A percentile compares a stretch with the other conserved stretches of the same genome.
Conservation (phyloP, 2,888 invertebrate species). For the Hirtodrosophila alboralis region DNA sequence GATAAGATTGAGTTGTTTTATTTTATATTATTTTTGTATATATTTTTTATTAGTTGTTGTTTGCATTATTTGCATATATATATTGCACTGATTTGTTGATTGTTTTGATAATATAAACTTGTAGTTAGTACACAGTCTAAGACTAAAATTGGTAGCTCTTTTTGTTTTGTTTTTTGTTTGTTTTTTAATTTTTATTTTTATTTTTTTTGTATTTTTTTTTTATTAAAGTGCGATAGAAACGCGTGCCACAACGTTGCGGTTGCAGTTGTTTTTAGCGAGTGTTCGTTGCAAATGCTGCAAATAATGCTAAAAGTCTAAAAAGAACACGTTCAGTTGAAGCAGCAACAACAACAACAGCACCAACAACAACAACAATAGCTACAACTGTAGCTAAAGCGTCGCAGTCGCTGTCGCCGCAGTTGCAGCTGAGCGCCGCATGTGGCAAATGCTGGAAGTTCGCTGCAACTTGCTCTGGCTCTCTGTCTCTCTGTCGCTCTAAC, state of each 20-base stretch:
- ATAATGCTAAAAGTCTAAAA: conserved; percentile 83
- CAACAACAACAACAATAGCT: conserved; percentile 46
- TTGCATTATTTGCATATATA: conserved; percentile 7
- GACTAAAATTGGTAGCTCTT: conserved; percentile 26
- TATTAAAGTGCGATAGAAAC: conserved; percentile 74
- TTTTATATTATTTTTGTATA: too few species aligned
- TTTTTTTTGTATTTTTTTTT: conserved; percentile 26
- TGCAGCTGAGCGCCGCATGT: conserved; percentile 69
- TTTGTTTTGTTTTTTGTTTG: conserved; percentile 18
- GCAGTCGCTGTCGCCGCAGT: conserved; percentile 40
- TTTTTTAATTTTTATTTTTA: conserved; percentile 19
- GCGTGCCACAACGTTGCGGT: conserved; percentile 84
- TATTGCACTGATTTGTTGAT: conserved; percentile 44
- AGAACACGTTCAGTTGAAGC: conserved; percentile 77
- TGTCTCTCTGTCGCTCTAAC: conserved; percentile 18
- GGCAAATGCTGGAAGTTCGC: conserved; percentile 70
- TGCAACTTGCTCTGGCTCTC: conserved; percentile 46
- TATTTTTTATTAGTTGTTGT: conserved; percentile 1
- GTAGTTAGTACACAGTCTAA: conserved; percentile 16
- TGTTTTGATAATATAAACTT: conserved; percentile 22
- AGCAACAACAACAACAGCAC: conserved; percentile 51
- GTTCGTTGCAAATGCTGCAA: conserved; percentile 83
- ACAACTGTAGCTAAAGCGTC: conserved; percentile 46
- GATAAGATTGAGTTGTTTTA: conserved; percentile 10
- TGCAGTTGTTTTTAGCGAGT: conserved; percentile 84